A percentile compares a stretch with the other conserved stretches of the same genome.
Conservation (phyloP, 2,888 invertebrate species). For the Molanna angustata region DNA sequence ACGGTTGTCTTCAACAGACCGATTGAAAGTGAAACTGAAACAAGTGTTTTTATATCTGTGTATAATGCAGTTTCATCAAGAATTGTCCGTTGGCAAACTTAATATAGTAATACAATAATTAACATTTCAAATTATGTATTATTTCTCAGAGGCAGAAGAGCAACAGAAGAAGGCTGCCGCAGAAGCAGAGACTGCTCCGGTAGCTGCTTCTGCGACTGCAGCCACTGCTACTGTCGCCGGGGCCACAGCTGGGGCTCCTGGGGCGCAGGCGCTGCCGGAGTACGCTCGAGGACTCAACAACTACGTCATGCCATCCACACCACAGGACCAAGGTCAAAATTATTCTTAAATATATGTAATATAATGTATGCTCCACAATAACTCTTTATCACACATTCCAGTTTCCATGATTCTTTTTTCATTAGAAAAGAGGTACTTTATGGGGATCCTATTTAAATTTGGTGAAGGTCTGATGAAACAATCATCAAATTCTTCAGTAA, state of each 20-base stretch:
- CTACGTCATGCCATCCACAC: constrained; percentile 42
- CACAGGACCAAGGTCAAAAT: constrained; percentile 19
- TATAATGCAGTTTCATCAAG: no score
- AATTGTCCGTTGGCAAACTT: no score
- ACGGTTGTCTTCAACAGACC: no score
- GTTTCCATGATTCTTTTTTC: not conserved
- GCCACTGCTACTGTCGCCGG: constrained; percentile 38
- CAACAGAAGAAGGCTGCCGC: constrained; percentile 60
- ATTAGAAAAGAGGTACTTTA: no score
- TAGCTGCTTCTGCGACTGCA: constrained; percentile 39
- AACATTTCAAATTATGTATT: not conserved
- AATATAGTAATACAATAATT: no score
- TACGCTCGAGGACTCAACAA: constrained; percentile 45
- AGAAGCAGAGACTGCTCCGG: constrained; percentile 40
- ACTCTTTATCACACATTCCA: not conserved
- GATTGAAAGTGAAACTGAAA: no score
- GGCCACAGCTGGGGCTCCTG: constrained; percentile 44
- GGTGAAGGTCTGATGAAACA: no score
- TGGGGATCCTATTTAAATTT: no score
- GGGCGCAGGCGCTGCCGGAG: constrained; percentile 43
- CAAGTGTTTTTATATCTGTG: no score
- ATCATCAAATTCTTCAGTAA: no score
- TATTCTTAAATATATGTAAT: not conserved
- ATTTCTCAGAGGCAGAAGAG: constrained; percentile 58
- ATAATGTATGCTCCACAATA: not conserved